phyloP scores from a whole-genome alignment of 2,888 invertebrate species.

The Drosophila kuntzei region DNA sequence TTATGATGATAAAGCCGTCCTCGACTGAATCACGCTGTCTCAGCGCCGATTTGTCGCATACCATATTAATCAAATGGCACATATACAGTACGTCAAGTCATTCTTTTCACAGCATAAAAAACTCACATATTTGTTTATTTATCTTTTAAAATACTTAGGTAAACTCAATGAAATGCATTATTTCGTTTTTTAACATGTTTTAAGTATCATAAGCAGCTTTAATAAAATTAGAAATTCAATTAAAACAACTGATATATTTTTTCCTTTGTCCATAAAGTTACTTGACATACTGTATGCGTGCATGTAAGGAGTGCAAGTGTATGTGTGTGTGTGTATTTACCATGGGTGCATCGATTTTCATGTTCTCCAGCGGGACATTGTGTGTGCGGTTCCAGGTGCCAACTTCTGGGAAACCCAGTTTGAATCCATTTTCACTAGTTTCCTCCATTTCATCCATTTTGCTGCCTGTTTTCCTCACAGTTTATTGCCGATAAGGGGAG shows the following conservation, averaged over 20 bases:
- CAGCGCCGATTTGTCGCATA: conserved; percentile 14
- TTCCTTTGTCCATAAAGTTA: neutral
- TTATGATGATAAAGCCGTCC: conserved; percentile 31
- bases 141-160: neutral
- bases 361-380: conserved; percentile 88
- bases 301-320: neutral
- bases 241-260: too few relatives aligned
- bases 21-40: conserved; percentile 54
- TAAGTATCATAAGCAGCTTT: too few relatives aligned
- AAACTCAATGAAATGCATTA: too few relatives aligned
- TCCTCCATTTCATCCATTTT: conserved; percentile 73
- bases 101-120: neutral
- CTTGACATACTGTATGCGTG: neutral
- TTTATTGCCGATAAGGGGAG: neutral
- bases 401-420: conserved; percentile 82
- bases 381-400: conserved; percentile 88
- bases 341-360: conserved; percentile 92
- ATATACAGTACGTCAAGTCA: neutral
- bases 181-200: too few relatives aligned
- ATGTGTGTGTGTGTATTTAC: conserved; percentile 76
- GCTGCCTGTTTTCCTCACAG: conserved; percentile 10
- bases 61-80: conserved; percentile 23
- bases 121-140: neutral
- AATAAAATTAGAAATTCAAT: too few relatives aligned
- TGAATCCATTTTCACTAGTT: conserved; percentile 73